These are phyloP conservation scores for Dicrurus megarhynchus DNA, from an alignment of 2,113 vertebrate genomes.

Conservation along the genomic window DNA sequence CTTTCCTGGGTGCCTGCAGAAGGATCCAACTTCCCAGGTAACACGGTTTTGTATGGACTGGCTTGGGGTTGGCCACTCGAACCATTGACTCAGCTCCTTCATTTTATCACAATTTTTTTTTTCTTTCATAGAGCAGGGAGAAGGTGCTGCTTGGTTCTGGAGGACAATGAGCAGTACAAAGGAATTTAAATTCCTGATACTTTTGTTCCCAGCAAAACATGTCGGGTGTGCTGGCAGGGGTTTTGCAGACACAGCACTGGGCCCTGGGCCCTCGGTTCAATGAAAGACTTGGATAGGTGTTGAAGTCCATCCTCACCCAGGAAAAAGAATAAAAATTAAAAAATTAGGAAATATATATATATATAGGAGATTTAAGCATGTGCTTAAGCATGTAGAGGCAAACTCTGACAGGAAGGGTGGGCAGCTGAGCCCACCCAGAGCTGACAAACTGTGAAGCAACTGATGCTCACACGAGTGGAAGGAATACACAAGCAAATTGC, in stretches of 20 bases:
- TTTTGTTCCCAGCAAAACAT: neutral
- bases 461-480: neutral
- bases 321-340: neutral
- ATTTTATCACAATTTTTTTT: neutral
- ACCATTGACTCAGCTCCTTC: neutral
- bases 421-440: neutral
- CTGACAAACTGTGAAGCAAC: neutral
- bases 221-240: accelerated
- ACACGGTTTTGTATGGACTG: no score
- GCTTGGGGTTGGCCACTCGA: neutral
- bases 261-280: neutral
- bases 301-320: neutral
- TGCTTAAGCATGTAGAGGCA: neutral
- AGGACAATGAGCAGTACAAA: neutral
- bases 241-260: neutral
- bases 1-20: neutral
- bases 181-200: neutral
- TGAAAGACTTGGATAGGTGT: neutral
- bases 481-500: neutral
- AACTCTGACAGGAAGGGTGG: neutral
- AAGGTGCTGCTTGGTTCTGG: neutral
- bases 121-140: neutral
- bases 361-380: neutral
- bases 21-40: neutral
- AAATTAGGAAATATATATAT: neutral